Evolutionary conservation across 2,888 invertebrate genomes (phyloP).

Genomic region (Nomada flava): DNA sequence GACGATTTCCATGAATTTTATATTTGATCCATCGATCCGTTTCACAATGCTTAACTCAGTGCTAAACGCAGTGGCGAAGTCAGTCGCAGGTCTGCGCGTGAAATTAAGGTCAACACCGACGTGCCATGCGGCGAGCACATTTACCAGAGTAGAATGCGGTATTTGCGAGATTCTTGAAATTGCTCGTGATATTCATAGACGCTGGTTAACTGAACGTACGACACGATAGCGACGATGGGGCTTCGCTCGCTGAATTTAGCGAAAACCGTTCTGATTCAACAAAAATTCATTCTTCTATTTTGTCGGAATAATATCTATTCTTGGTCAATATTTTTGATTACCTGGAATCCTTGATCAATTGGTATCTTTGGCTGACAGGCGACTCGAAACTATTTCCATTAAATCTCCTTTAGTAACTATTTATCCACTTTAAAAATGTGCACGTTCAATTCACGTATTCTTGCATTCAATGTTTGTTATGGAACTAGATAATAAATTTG

Average conservation of each 20-base stretch:
- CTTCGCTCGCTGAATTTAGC: background rate
- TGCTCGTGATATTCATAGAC: conserved; percentile 33
- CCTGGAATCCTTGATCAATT: too few species aligned
- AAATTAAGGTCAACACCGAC: conserved; percentile 52
- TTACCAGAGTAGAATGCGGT: conserved; percentile 36
- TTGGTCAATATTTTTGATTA: too few species aligned
- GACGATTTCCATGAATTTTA: background rate
- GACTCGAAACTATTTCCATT: too few species aligned
- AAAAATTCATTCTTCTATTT: background rate
- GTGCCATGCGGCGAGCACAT: conserved; percentile 30
- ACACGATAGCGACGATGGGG: background rate
- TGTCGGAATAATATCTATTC: background rate
- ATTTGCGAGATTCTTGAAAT: conserved; percentile 50
- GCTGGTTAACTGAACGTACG: conserved; percentile 24
- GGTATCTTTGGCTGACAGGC: too few species aligned
- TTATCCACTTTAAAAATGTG: too few species aligned
- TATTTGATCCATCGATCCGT: conserved; percentile 4
- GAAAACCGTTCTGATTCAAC: conserved; percentile 1
- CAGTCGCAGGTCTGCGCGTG: conserved; percentile 6
- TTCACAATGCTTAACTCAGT: background rate
- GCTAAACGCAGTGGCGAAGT: background rate
- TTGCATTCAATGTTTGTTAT: too few species aligned
- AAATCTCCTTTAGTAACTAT: too few species aligned
- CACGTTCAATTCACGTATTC: too few species aligned
- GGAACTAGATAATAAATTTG: too few species aligned